A percentile compares a stretch with the other conserved stretches of the same genome.
These are phyloP conservation scores for Drosophila pandora DNA, from an alignment of 1,140 invertebrate genomes.

Conservation along the genomic window DNA sequence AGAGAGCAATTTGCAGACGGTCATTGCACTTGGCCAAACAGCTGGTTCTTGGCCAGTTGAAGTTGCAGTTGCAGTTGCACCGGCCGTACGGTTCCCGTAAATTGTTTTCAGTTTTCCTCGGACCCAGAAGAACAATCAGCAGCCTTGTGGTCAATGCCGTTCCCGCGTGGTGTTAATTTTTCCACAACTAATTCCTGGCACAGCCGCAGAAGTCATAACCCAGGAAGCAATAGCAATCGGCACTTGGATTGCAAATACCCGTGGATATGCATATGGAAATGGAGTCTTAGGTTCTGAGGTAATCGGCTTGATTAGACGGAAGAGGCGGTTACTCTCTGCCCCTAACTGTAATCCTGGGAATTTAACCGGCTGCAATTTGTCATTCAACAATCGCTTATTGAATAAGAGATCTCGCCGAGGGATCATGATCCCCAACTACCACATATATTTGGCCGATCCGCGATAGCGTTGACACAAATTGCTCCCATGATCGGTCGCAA, in stretches of 20 bases:
- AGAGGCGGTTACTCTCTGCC: constrained; percentile 38
- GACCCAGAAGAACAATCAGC: constrained; percentile 41
- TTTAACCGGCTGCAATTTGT: constrained; percentile 12
- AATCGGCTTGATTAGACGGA: constrained; percentile 39
- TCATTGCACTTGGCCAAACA: constrained; percentile 72
- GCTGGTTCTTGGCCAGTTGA: constrained; percentile 39
- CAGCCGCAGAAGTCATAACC: constrained; percentile 75
- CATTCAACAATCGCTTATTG: constrained; percentile 20
- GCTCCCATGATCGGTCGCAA: constrained; percentile 12
- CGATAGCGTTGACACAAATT: constrained; percentile 40
- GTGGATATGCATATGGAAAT: constrained; percentile 44
- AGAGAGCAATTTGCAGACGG: constrained; percentile 63
- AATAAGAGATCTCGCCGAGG: constrained; percentile 9
- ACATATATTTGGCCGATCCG: neutral
- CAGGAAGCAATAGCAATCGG: constrained; percentile 67
- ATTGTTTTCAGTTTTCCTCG: constrained; percentile 67
- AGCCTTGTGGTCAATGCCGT: constrained; percentile 67
- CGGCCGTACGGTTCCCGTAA: constrained; percentile 69
- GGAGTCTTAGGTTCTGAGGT: constrained; percentile 18
- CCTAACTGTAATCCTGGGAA: constrained; percentile 37
- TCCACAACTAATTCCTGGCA: constrained; percentile 79
- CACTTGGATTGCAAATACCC: constrained; percentile 1
- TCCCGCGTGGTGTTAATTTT: constrained; percentile 76
- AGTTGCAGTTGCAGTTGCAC: constrained; percentile 18
- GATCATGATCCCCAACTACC: neutral